These are phyloP conservation scores for Enteromius argenteus DNA, from an alignment of 2,797 vertebrate genomes.

Conservation along the genomic window DNA sequence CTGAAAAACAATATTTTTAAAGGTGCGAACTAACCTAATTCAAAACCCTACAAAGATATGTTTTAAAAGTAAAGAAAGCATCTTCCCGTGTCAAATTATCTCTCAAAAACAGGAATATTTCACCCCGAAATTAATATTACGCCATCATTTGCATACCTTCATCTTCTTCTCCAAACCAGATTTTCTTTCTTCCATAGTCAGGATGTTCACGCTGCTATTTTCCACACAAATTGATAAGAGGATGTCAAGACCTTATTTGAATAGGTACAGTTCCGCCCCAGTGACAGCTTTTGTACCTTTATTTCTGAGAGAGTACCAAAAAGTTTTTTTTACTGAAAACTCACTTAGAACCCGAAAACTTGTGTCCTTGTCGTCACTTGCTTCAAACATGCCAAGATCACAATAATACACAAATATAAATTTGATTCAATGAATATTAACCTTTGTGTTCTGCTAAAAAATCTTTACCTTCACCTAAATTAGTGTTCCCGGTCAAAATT, in stretches of 20 bases:
- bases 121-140: not conserved
- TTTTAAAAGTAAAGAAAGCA: not conserved
- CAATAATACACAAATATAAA: not conserved
- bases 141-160: not conserved
- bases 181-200: not conserved
- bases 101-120: conserved; percentile 4
- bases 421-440: not conserved
- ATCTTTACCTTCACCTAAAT: not conserved
- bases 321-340: too few species aligned
- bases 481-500: not conserved
- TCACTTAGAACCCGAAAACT: not conserved
- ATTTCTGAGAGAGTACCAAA: too few species aligned
- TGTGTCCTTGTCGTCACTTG: not conserved
- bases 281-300: too few species aligned
- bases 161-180: not conserved
- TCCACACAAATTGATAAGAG: not conserved
- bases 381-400: not conserved
- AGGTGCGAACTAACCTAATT: not conserved
- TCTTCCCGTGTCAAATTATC: not conserved
- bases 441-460: not conserved
- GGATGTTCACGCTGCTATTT: not conserved
- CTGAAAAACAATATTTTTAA: conserved; percentile 2
- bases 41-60: not conserved
- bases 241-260: not conserved
- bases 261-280: too few species aligned